Percentiles rank a stretch among this genome's conserved stretches.
Conservation (phyloP, 2,888 invertebrate species). For the Eupithecia subfuscata region DNA sequence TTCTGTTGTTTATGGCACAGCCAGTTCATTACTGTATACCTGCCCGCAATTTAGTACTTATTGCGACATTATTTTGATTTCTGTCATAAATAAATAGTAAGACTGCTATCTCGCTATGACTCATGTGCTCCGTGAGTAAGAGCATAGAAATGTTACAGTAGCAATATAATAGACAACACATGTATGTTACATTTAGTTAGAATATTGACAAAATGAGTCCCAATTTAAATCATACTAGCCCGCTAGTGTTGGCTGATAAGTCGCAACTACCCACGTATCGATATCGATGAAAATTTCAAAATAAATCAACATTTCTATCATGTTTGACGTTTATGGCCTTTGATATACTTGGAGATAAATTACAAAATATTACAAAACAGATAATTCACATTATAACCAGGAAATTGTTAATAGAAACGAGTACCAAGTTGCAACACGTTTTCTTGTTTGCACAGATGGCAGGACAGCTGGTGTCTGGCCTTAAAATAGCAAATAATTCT, state of each 20-base stretch:
- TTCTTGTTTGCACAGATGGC: constrained; percentile 49
- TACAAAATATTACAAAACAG: constrained; percentile 2
- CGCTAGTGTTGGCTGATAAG: neutral
- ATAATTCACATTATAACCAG: constrained; percentile 13
- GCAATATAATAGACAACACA: neutral
- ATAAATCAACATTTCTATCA: neutral
- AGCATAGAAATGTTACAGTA: constrained; percentile 5
- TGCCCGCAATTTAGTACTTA: constrained; percentile 30
- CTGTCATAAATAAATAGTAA: constrained; percentile 14
- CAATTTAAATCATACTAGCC: neutral
- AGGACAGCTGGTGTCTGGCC: constrained; percentile 61
- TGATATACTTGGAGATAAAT: neutral
- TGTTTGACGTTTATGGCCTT: neutral
- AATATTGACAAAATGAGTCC: neutral
- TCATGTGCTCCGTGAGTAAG: constrained; percentile 7
- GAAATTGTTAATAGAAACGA: constrained; percentile 23
- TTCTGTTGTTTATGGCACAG: constrained; percentile 53
- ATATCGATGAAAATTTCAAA: neutral
- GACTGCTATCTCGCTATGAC: constrained; percentile 6
- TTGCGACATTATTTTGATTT: constrained; percentile 30
- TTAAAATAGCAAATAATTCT: constrained; percentile 32
- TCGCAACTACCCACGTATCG: neutral
- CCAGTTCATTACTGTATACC: constrained; percentile 51
- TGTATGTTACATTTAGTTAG: neutral
- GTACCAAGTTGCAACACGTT: constrained; percentile 16